Evolutionary conservation across 2,888 invertebrate genomes (phyloP), one percentile per base, ranked within the genome.

Genomic region (Sphaerophoria rueppellii): DNA sequence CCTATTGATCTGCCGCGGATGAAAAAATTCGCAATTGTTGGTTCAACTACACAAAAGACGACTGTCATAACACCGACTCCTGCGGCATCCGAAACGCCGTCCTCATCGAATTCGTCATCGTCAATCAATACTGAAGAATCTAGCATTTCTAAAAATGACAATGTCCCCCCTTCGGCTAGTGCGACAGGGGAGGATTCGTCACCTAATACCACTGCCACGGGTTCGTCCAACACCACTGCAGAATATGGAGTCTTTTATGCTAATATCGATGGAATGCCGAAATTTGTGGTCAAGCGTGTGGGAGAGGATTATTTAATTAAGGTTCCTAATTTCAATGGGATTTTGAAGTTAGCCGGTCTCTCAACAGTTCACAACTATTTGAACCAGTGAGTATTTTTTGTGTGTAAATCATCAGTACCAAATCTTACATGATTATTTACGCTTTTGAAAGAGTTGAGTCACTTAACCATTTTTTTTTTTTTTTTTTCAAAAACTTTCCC

Each of bases 241-340:
- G 69, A 87, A 54, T 89, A 89, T 61, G 90, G 90, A 4, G 89
- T 87, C 40, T 74, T 91, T 65, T 86, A 85, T 11, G 88, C 89
- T 6, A 77, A 87, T 7, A 65, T 87, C 4, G 67, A 86, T 34
- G 77, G 86, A 1, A 55, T 89, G 72, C 90, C 89, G 0, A 89
- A 88, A 7, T 91, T 88, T 73, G 88, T 89, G 4, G 90, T 88
- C 3, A 91, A 90, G 71, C 76, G 88, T 7, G 46, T 87, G 9
- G 87, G 86, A 4, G 77, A 87, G 0, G 88, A 89, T 40, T 88
- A 88, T 40, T 78, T 90, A 57, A 78, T 91, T 6, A 90, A 89
- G 61, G 87, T 91, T 54, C 90, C 90, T 4, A 87, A 88, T 0
- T 80, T 87, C 4, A 89, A 89, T 4, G 81, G 82, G 54, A 82